These are phyloP conservation scores for Hestina assimilis DNA, from an alignment of 1,140 invertebrate species.

Conservation along the genomic window DNA sequence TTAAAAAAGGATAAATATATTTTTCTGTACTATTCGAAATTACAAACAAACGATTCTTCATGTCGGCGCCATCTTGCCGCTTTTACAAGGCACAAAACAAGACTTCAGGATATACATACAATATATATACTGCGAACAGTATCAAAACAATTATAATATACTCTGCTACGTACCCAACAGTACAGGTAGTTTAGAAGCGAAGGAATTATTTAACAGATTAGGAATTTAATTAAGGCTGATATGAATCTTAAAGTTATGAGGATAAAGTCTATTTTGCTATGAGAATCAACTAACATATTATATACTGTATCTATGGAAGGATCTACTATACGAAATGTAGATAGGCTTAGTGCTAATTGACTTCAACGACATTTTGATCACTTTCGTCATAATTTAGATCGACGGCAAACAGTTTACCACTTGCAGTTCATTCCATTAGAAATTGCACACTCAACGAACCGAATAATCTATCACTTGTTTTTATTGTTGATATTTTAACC, in stretches of 20 bases:
- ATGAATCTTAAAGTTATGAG: conserved; percentile 32
- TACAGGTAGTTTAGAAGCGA: conserved; percentile 45
- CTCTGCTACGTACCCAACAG: conserved; percentile 42
- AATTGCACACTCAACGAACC: no score
- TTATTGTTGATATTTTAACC: no score
- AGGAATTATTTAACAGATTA: conserved; percentile 39
- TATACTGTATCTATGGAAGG: conserved; percentile 16
- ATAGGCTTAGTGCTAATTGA: conserved; percentile 28
- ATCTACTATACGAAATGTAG: conserved; percentile 21
- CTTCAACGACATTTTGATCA: conserved; percentile 16
- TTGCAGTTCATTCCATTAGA: no score
- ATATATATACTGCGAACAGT: conserved; percentile 40
- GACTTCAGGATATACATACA: conserved; percentile 48
- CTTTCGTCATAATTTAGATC: background rate
- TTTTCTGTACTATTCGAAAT: no score
- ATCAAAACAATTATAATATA: conserved; percentile 48
- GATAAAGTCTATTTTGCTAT: conserved; percentile 25
- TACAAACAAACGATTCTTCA: no score
- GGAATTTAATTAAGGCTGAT: conserved; percentile 45
- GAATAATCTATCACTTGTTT: no score
- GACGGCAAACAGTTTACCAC: no score
- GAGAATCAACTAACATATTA: conserved; percentile 20
- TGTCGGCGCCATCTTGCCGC: conserved; percentile 40
- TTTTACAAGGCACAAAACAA: conserved; percentile 72
- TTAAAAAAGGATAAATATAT: no score